phyloP scores from a whole-genome alignment of 2,888 invertebrate genomes.

The Nasonia oneida region DNA sequence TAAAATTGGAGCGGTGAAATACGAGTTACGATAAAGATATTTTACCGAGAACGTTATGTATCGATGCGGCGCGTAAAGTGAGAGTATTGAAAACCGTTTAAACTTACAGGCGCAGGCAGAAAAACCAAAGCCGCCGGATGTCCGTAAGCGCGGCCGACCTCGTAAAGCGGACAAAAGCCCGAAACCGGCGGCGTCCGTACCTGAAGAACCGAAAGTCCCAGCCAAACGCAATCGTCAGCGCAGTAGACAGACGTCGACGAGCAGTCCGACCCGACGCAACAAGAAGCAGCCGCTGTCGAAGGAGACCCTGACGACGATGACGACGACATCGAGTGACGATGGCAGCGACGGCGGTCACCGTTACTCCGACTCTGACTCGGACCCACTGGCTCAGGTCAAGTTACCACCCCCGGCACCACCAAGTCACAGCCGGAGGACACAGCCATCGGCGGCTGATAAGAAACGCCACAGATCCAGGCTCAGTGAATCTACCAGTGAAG shows the following conservation, averaged over 20 bases:
- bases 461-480: slow-evolving; percentile 39
- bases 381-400: slow-evolving; percentile 19
- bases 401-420: slow-evolving; percentile 52
- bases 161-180: slow-evolving; percentile 79
- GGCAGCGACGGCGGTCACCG: slow-evolving; percentile 70
- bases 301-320: slow-evolving; percentile 75
- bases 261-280: slow-evolving; percentile 67
- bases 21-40: too few relatives aligned
- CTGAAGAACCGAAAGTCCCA: slow-evolving; percentile 57
- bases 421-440: slow-evolving; percentile 55
- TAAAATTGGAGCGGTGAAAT: not conserved
- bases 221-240: slow-evolving; percentile 57
- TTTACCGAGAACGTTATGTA: too few relatives aligned
- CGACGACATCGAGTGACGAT: slow-evolving; percentile 70
- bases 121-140: slow-evolving; percentile 77
- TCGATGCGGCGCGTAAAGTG: not conserved
- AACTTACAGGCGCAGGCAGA: slow-evolving; percentile 67
- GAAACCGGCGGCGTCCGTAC: slow-evolving; percentile 66
- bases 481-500: slow-evolving; percentile 73
- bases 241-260: not conserved
- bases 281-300: slow-evolving; percentile 79
- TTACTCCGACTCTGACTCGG: slow-evolving; percentile 77
- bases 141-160: slow-evolving; percentile 80
- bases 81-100: not conserved
- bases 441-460: slow-evolving; percentile 58